A percentile compares a stretch with the other conserved stretches of the same genome.
Evolutionary conservation across 2,888 invertebrate species (phyloP).

Genomic region (Drosophila hamatofila): DNA sequence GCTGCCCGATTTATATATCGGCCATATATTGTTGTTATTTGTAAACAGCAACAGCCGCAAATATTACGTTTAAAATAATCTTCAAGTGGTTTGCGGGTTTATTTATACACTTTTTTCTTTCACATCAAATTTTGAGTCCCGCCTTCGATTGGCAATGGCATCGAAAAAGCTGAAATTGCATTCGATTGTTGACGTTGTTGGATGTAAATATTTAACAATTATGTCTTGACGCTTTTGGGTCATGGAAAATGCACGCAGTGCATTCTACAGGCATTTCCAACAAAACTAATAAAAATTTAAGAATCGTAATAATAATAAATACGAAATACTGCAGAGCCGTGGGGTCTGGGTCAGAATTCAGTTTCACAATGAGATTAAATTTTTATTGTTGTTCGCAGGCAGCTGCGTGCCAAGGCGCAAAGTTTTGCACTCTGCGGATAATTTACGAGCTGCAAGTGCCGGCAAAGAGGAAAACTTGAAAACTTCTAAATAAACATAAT

Average conservation of each 20-base stretch:
- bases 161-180: conserved; percentile 15
- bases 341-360: neutral
- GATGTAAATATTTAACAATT: conserved; percentile 35
- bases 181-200: conserved; percentile 31
- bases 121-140: conserved; percentile 3
- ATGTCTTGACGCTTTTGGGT: conserved; percentile 32
- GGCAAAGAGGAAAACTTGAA: conserved; percentile 13
- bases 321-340: neutral
- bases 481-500: conserved; percentile 51
- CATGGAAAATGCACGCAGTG: conserved; percentile 27
- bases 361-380: conserved; percentile 39
- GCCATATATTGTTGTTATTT: conserved; percentile 31
- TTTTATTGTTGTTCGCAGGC: conserved; percentile 41
- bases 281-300: neutral
- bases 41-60: conserved; percentile 29
- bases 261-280: conserved; percentile 10
- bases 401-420: conserved; percentile 13
- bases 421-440: conserved; percentile 21
- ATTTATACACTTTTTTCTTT: conserved; percentile 19
- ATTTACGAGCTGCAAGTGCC: conserved; percentile 40
- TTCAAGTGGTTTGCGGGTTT: conserved; percentile 13
- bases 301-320: neutral
- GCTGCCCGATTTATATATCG: conserved; percentile 35
- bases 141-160: conserved; percentile 45
- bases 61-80: conserved; percentile 32